Conservation (phyloP, 2,113 vertebrate genomes). For the Labeo catla region DNA sequence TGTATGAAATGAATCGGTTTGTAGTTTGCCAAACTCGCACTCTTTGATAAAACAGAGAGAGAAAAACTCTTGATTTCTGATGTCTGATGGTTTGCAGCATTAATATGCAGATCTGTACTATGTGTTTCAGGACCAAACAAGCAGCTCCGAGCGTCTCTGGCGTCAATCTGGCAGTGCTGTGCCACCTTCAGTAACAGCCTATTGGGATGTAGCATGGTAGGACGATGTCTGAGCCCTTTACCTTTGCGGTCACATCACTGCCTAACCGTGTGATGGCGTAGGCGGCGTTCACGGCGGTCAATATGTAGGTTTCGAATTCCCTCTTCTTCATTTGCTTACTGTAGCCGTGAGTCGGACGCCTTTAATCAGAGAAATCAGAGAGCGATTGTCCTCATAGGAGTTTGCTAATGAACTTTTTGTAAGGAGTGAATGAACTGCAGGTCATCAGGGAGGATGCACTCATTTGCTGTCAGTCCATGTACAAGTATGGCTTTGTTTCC, state of each 20-base stretch:
- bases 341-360: slow-evolving; percentile 21
- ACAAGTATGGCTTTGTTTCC: slow-evolving; percentile 46
- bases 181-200: background rate
- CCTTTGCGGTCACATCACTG: slow-evolving; percentile 64
- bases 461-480: slow-evolving; percentile 59
- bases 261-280: background rate
- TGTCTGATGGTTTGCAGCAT: background rate
- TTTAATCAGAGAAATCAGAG: slow-evolving; percentile 1
- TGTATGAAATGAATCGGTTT: slow-evolving; percentile 61
- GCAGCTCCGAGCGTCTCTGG: slow-evolving; percentile 39
- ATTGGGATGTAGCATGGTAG: slow-evolving; percentile 1
- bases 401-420: slow-evolving; percentile 67
- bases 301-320: slow-evolving; percentile 12
- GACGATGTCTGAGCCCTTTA: slow-evolving; percentile 50
- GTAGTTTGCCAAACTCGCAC: slow-evolving; percentile 88
- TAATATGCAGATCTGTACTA: background rate
- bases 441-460: slow-evolving; percentile 61
- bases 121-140: slow-evolving; percentile 67
- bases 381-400: slow-evolving; percentile 37
- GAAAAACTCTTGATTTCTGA: background rate
- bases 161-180: background rate
- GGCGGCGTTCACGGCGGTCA: background rate
- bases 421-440: slow-evolving; percentile 64
- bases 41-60: slow-evolving; percentile 7
- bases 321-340: background rate